Conservation (phyloP, 1,140 invertebrate species). For the Saxidomus purpurata region DNA sequence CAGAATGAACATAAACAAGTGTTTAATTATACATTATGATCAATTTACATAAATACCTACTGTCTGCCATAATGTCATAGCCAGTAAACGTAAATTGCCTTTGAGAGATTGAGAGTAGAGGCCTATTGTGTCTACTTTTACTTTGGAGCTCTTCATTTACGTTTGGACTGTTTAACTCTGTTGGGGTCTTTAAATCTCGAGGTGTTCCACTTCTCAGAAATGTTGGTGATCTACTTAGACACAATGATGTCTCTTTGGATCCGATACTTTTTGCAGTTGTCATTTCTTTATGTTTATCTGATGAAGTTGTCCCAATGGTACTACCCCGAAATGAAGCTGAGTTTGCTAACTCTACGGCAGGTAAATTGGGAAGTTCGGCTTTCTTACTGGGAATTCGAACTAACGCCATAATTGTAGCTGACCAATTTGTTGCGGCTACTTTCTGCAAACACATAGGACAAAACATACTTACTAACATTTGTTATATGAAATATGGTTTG, state of each 20-base stretch:
- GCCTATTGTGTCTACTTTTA: neutral
- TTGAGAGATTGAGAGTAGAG: neutral
- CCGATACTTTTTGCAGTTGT: neutral
- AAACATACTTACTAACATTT: too few relatives aligned
- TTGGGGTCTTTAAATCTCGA: neutral
- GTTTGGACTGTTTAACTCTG: neutral
- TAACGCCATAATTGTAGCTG: too few relatives aligned
- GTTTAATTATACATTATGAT: neutral
- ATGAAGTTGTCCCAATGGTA: too few relatives aligned
- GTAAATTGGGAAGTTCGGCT: too few relatives aligned
- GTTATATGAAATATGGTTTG: too few relatives aligned
- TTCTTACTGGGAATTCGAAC: too few relatives aligned
- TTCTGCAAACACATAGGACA: too few relatives aligned
- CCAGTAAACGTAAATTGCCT: slow-evolving; percentile 81
- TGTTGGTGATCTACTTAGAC: slow-evolving; percentile 24
- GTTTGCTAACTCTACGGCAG: too few relatives aligned
- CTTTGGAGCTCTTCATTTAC: neutral
- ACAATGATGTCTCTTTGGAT: slow-evolving; percentile 27
- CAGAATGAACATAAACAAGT: too few relatives aligned
- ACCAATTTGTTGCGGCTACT: too few relatives aligned
- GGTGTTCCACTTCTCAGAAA: neutral
- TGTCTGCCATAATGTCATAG: slow-evolving; percentile 81
- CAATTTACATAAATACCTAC: slow-evolving; percentile 56
- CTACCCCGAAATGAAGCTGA: too few relatives aligned
- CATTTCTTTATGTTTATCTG: neutral